phyloP scores from a whole-genome alignment of 2,888 invertebrate genomes.

The Alentia gelatinosa region DNA sequence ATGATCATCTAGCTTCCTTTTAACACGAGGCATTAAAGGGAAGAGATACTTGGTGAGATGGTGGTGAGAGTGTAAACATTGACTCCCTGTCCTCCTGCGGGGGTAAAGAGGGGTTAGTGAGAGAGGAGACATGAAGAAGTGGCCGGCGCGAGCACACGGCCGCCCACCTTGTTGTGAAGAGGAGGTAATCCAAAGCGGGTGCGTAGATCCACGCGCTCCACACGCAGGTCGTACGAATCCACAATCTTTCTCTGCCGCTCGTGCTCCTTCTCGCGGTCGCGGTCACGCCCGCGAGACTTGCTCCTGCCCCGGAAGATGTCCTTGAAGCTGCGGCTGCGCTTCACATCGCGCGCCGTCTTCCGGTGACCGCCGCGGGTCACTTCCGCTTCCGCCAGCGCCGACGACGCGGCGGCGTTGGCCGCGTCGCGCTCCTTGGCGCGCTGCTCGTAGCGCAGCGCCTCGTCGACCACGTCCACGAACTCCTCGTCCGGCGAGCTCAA shows the following conservation, averaged over 20 bases:
- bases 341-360: slow-evolving; percentile 40
- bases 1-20: no score
- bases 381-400: background rate
- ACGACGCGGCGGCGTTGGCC: background rate
- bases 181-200: slow-evolving; percentile 34
- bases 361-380: background rate
- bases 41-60: no score
- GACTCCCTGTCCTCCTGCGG: no score
- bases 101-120: no score
- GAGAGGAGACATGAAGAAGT: background rate
- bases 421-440: slow-evolving; percentile 21
- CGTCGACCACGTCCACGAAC: slow-evolving; percentile 18
- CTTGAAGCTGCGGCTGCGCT: slow-evolving; percentile 45
- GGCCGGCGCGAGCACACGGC: background rate
- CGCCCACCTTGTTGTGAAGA: slow-evolving; percentile 29
- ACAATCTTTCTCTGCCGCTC: slow-evolving; percentile 19
- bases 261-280: slow-evolving; percentile 25
- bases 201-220: slow-evolving; percentile 9
- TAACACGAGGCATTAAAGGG: no score
- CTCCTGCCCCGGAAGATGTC: slow-evolving; percentile 41
- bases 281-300: slow-evolving; percentile 35
- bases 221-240: slow-evolving; percentile 20
- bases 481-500: slow-evolving; percentile 12
- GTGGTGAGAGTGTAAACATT: no score
- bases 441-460: background rate